Base-by-base conservation (phyloP, 1,140 invertebrate genomes). In the Penaeus indicus region DNA sequence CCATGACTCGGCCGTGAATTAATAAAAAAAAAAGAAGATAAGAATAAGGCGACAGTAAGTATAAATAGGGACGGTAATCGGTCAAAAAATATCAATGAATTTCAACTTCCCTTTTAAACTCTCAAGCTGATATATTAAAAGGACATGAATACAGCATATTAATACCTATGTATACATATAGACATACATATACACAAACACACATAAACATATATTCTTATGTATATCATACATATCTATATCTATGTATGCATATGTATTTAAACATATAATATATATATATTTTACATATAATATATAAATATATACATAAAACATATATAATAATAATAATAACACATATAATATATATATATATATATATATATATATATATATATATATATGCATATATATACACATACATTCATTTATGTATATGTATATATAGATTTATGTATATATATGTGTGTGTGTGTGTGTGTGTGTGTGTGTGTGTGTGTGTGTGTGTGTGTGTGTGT, bases 351-450 rank as follows among this genome's bases (percentile, higher is more conserved):
- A 72, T 21, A 78, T 22, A 78, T 38, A 42, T 7, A 78, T 78
- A 78, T 47, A 42, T 42, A 78, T 78, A 78, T 78, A 78, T 38
- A 78, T 38, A 78, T 38, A 78, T 78, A 78, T 78, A 78, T 38
- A 78, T 78, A 78, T 38, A 78, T 78, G 38, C 38, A 78, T 38
- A 78, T 78, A 78, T 38, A 78, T 78, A 78, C 38, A 78, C 11
- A 78, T 78, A 78, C 42, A 69, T 67, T 32, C 2, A 32, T 32
- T 1, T 32, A 32, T 32, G 2, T 32, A 32, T 32, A 32, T 32
- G 2, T 32, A 32, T 32, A 32, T 32, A 32, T 32, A 32, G 1
- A 32, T n/a, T n/a, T 32, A 32, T 32, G 32, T 32, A 32, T 32
- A 2, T 32, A 32, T 32, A 32, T 32, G 32, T 2, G n/a, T 32